Evolutionary conservation across 2,888 invertebrate genomes (phyloP).

Genomic region (Pristionchus exspectatus): DNA sequence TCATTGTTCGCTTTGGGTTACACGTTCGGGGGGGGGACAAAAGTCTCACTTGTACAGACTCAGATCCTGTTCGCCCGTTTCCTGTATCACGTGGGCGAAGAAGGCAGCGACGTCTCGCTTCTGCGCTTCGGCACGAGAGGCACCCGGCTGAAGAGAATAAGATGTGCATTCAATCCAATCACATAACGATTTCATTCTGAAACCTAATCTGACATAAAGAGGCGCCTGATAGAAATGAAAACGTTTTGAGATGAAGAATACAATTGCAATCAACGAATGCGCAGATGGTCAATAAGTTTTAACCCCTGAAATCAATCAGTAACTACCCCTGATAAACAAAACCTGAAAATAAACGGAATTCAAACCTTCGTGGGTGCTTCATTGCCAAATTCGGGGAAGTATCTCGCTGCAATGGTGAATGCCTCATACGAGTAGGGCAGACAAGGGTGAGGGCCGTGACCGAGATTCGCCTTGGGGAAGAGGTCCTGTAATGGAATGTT

Average conservation of each 20-base stretch:
- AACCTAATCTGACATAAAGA: too few species aligned
- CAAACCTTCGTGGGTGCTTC: conserved; percentile 65
- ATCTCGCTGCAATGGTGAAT: conserved; percentile 76
- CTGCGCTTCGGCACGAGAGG: conserved; percentile 59
- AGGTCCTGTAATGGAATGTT: conserved; percentile 67
- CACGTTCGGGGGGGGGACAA: too few species aligned
- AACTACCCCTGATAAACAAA: too few species aligned
- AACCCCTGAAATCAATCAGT: too few species aligned
- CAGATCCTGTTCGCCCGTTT: conserved; percentile 77
- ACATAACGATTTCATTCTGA: too few species aligned
- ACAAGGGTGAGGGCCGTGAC: conserved; percentile 73
- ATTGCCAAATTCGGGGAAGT: conserved; percentile 77
- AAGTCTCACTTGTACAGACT: conserved; percentile 67
- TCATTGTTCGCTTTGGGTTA: too few species aligned
- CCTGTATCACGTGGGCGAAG: conserved; percentile 77
- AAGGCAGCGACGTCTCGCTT: conserved; percentile 76
- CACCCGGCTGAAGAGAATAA: not conserved
- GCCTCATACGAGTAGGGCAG: conserved; percentile 77
- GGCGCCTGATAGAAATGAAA: too few species aligned
- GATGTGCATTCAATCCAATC: too few species aligned
- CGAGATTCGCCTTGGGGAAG: conserved; percentile 77
- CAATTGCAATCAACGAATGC: too few species aligned
- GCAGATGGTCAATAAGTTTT: too few species aligned
- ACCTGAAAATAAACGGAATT: too few species aligned
- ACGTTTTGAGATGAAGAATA: too few species aligned